Base-by-base conservation (phyloP, 2,797 vertebrate species). In the Lacerta viridis region DNA sequence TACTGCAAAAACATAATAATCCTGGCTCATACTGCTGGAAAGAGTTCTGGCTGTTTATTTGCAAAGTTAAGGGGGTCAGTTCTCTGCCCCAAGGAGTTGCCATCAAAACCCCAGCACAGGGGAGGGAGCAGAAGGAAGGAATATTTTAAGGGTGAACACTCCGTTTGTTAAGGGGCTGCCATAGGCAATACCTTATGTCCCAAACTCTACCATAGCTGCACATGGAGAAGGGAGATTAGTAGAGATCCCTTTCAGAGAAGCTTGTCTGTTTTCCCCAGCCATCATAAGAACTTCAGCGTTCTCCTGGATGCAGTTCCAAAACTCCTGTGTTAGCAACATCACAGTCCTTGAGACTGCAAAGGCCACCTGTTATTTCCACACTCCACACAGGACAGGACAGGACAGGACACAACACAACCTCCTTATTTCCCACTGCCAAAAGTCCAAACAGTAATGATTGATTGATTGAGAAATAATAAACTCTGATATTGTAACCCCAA, bases 401-500 rank as follows among this genome's bases (percentile, higher is more conserved):
- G 29, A 15, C 3, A 55, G 13, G 9, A 46, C 8, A 46, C 46
- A 55, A 55, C 50, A 55, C 50, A 55, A 1, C 13, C 50, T 15
- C 13, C 50, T 55, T 80, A 41, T 59, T 39, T 80, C n/a, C 77
- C 11, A 36, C 50, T 87, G 46, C 78, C 29, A 41, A 11, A 18
- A 36, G 27, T 80, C 17, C 10, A 27, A 50, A 33, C 2, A 5
- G 18, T n/a, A 41, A 27, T 46, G 27, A 66, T 1, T 50, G 46
- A 55, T 4, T 55, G 50, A 55, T 15, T 15, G 50, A 55, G 15
- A 27, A 10, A n/a, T 29, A 69, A 50, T 36, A 69, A 27, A 2
- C 81, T 64, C 72, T 46, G 76, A 90, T 25, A 86, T 87, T 61
- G 64, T 72, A 83, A 43, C 23, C 76, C 83, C 0, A 74, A n/a